A percentile compares a stretch with the other conserved stretches of the same genome.
phyloP scores from a whole-genome alignment of 2,113 vertebrate species.

The Emydura subglobosa region DNA sequence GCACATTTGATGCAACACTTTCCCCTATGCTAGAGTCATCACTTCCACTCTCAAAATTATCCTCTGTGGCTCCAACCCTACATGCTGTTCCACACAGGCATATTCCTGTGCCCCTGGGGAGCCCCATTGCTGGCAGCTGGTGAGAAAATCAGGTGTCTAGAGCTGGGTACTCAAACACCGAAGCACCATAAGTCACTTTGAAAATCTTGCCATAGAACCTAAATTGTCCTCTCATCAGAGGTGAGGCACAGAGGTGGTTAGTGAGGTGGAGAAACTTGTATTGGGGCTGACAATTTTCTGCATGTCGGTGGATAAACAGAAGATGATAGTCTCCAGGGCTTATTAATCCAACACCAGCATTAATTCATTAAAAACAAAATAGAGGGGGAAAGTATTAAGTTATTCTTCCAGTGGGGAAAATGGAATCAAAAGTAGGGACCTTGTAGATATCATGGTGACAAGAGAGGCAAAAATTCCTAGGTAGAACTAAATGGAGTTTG shows the following conservation, averaged over 20 bases:
- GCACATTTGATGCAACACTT: background rate
- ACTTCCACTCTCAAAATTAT: background rate
- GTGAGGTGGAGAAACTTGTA: background rate
- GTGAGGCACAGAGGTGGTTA: background rate
- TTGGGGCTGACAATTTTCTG: background rate
- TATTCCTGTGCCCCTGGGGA: background rate
- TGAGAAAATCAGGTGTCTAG: background rate
- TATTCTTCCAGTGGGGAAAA: background rate
- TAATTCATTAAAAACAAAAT: background rate
- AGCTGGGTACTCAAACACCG: background rate
- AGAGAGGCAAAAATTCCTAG: accelerated
- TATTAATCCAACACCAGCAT: background rate
- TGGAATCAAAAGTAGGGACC: background rate
- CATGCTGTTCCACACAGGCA: background rate
- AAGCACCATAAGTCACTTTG: background rate
- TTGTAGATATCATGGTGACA: background rate
- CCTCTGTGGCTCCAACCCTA: background rate
- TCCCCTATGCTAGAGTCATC: background rate
- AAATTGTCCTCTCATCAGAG: background rate
- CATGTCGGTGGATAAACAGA: background rate
- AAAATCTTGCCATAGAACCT: background rate
- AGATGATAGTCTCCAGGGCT: background rate
- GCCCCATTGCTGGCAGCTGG: background rate
- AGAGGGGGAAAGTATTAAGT: background rate
- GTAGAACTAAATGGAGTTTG: accelerated